Base-by-base conservation (phyloP, 53 echinoderm and acorn worm species). In the Arbacia lixula region DNA sequence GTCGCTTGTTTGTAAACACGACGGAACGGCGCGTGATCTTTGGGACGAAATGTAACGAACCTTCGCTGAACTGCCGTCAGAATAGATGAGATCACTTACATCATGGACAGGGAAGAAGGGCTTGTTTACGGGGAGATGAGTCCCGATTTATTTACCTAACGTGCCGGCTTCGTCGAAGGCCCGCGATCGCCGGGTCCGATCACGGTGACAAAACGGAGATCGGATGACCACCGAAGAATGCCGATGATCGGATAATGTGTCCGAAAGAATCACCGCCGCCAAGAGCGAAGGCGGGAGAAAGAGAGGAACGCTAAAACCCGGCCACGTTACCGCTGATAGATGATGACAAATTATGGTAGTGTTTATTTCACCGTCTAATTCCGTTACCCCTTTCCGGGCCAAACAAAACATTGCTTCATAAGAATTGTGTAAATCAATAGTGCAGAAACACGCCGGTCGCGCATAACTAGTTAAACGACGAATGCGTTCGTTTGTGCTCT, bases 311-410 rank as follows among this genome's bases (percentile, higher is more conserved):
- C n/a, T 10, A 46, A 46, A 46, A 46, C 14, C 46, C 8, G 8
- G 46, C 8, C 46, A 46, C 8, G 14, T 46, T 46, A 10, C 8
- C 14, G 8, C 8, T 74, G 74, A 74, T 74, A 51, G 49, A 74
- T 53, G 74, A 28, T 53, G 74, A 74, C 74, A 74, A 50, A 53
- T 51, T 74, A 21, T 74, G 74, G 74, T 74, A 51, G 74, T 74
- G 74, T 74, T 74, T 74, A 74, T 74, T 74, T 74, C 74, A 53
- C 33, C 74, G n/a, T 74, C 74, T 53, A 74, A 74, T 74, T 74
- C 74, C 53, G n/a, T n/a, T n/a, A n/a, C n/a, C n/a, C n/a, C n/a
- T n/a, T n/a, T n/a, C n/a, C n/a, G n/a, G n/a, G n/a, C n/a, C n/a
- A n/a, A n/a, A n/a, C n/a, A n/a, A n/a, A n/a, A n/a, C n/a, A n/a